Evolutionary conservation across 2,113 vertebrate species (phyloP), one percentile per base, ranked within the genome.

Genomic region (Agapornis roseicollis): DNA sequence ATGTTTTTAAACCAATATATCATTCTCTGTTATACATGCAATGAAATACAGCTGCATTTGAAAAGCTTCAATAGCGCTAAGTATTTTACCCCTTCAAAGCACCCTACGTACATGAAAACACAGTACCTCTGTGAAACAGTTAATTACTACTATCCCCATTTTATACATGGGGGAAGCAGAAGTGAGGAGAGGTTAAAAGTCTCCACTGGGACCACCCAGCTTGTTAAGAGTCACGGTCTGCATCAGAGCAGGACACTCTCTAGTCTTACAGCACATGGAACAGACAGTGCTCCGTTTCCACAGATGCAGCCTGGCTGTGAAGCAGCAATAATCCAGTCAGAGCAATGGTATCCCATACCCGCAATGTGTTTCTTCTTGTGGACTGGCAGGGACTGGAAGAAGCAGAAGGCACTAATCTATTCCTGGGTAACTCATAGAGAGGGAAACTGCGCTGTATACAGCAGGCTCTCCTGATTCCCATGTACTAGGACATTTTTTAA

Each of bases 131-230:
- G 77, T 72, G 78, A 92, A 90, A 87, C 37, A 65, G 83, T 89
- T 85, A 90, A 89, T 96, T 94, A 89, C 87, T 86, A 63, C 65
- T 90, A 24, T 61, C 47, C 56, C 17, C 6, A 3, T 91, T 87
- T 92, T 81, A 66, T 46, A 70, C 53, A 50, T 1, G n/a, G 63
- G 41, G 74, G 80, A 93, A 87, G 58, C 61, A 90, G 85, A 89
- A 94, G 49, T 39, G 58, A 42, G 37, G 73, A 72, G 80, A 93
- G 80, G 83, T 95, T 92, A 74, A 64, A 92, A 82, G 84, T 27
- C 84, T 86, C 44, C 33, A 20, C 80, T 41, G 73, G 92, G 92
- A 95, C 95, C 93, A 97, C 90, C 85, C 89, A 95, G 76, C 56
- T 91, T 69, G 82, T 63, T 47, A 69, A 69, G 39, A 71, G 41